Conservation (phyloP, 35 echinoderm and acorn worm species). For the Eucidaris tribuloides region DNA sequence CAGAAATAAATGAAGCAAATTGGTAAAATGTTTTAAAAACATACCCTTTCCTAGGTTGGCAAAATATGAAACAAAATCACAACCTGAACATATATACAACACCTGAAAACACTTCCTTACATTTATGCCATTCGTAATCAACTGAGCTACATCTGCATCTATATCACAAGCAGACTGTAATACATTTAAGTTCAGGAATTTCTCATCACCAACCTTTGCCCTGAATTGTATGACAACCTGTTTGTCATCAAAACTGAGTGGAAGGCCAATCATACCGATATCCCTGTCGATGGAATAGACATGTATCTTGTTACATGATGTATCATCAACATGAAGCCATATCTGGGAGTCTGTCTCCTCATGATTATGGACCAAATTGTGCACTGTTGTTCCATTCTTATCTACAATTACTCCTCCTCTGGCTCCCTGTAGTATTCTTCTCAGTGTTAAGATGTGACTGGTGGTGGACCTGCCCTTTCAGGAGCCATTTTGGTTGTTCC, state of each 20-base stretch:
- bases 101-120: constrained; percentile 23
- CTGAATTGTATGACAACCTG: background rate
- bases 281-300: background rate
- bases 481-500: too few relatives aligned
- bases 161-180: background rate
- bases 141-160: background rate
- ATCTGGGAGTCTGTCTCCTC: background rate
- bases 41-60: background rate
- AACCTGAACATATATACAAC: constrained; percentile 25
- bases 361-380: background rate
- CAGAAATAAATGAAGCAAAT: constrained; percentile 33
- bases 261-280: background rate
- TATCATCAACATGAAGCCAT: background rate
- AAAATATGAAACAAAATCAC: constrained; percentile 52
- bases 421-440: too few relatives aligned
- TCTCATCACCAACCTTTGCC: background rate
- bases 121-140: background rate
- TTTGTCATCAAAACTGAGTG: background rate
- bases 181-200: background rate
- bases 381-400: background rate
- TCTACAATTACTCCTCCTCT: background rate
- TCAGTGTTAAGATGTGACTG: too few relatives aligned
- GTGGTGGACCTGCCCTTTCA: too few relatives aligned
- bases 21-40: constrained; percentile 29
- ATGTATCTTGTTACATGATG: background rate